These are phyloP conservation scores for Actenoides lindsayi DNA, from an alignment of 2,113 vertebrate species.

Conservation along the genomic window DNA sequence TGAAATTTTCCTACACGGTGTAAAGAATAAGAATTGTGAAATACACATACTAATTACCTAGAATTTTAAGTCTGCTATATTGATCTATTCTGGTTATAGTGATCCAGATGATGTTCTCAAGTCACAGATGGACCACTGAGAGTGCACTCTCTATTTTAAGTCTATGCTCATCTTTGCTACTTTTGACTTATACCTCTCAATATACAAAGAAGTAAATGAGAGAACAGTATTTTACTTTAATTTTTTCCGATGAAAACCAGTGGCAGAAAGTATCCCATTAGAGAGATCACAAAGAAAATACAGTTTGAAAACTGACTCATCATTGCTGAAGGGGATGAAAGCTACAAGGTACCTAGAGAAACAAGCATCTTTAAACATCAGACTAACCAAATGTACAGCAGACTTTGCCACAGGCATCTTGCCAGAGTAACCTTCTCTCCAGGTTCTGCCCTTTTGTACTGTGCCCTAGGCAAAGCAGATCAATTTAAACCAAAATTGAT, in stretches of 20 bases:
- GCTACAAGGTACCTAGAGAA: constrained; percentile 11
- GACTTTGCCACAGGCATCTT: not conserved
- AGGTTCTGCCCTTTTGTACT: not conserved
- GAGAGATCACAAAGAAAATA: not conserved
- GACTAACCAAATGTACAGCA: constrained; percentile 18
- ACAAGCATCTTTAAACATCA: constrained; percentile 1
- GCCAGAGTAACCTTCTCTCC: not conserved
- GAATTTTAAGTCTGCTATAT: not conserved
- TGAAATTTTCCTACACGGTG: not conserved
- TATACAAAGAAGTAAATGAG: not conserved
- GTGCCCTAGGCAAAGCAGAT: not conserved
- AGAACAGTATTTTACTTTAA: not conserved
- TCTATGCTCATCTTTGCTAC: not conserved
- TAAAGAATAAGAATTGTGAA: not conserved
- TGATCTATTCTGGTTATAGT: not conserved
- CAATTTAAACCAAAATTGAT: not conserved
- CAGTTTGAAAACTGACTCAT: not conserved
- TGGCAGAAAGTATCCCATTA: constrained; percentile 10
- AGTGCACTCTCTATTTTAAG: not conserved
- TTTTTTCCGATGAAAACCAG: not conserved
- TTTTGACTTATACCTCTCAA: not conserved
- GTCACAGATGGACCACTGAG: not conserved
- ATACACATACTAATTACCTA: not conserved
- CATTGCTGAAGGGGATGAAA: not conserved
- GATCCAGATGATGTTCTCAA: not conserved